Percentiles rank a stretch among this genome's conserved stretches.
Evolutionary conservation across 2,113 vertebrate species (phyloP).

Genomic region (Indicator indicator): DNA sequence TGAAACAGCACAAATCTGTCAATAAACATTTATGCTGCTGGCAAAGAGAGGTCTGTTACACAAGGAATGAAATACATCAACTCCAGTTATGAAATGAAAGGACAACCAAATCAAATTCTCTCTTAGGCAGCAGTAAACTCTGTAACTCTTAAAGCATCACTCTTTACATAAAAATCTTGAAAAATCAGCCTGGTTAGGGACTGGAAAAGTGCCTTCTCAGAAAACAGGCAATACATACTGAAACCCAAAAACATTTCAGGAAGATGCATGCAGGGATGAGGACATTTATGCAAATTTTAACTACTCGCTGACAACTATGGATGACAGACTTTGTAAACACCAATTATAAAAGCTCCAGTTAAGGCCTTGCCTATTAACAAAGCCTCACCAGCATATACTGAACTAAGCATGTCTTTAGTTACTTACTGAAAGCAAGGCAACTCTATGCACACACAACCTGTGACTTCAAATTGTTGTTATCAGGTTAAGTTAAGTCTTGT

Average conservation of each 20-base stretch:
- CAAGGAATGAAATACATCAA: not conserved
- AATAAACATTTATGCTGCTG: not conserved
- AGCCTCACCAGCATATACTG: not conserved
- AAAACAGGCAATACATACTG: not conserved
- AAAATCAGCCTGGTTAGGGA: not conserved
- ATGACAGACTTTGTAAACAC: conserved; percentile 22
- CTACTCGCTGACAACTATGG: not conserved
- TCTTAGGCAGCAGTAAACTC: not conserved
- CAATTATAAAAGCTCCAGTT: conserved; percentile 29
- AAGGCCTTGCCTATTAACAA: not conserved
- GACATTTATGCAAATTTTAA: not conserved
- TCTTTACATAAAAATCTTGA: not conserved
- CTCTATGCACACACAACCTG: not conserved
- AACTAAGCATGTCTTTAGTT: not conserved
- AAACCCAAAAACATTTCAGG: not conserved
- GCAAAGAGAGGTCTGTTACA: not conserved
- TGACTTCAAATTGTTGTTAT: not conserved
- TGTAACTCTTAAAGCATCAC: not conserved
- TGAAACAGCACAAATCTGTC: not conserved
- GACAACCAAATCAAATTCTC: not conserved
- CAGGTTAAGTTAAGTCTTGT: not conserved
- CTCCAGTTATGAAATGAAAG: not conserved
- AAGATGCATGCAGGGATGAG: not conserved
- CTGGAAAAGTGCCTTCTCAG: not conserved
- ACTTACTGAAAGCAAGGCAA: not conserved